Base-by-base conservation (phyloP, 1,140 invertebrate genomes). In the Venustaconcha ellipsiformis region DNA sequence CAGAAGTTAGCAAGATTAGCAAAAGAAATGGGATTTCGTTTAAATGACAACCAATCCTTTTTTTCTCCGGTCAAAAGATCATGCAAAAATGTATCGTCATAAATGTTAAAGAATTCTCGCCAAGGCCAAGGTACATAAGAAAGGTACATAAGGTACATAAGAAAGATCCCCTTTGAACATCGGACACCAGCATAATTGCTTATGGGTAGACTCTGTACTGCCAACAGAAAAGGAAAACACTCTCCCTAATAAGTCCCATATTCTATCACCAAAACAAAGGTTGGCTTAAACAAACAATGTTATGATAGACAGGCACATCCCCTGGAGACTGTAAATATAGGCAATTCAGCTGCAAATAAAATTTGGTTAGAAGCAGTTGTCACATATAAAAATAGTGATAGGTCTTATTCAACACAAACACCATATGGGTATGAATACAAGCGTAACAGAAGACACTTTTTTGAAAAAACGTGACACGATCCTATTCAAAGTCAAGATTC, bases 31-130 rank as follows among this genome's bases (percentile, higher is more conserved):
- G 85, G 80, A 82, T 30, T 86, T 91, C 76, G 64, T 80, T 17
- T 84, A 90, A 76, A 57, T 73, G 5, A 88, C 84, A 1, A 84
- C 83, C 17, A 88, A 83, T 63, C 90, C 90, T 4, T 65, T 82
- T 57, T 82, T 74, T 67, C 77, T 77, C 55, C 74, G 78, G 55
- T 72, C 71, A n/a, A 83, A 83, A 73, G 81, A 76, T 68, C 55
- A 62, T 59, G 83, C 68, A 26, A 79, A 83, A 70, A 57, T 71
- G 48, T 66, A 20, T 62, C 74, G 79, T 2, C 57, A 73, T 30
- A 76, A 57, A 6, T 57, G 76, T 11, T 78, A 83, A 74, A 37
- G 57, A 11, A 55, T 78, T 6, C 18, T 80, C 4, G 73, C 37
- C 48, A 80, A 82, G 67, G n/a, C 57, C 13, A 64, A 76, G 23